A percentile compares a stretch with the other conserved stretches of the same genome.
These are phyloP conservation scores for Porites lutea DNA, from an alignment of 64 coral and sea anemone genomes.

Conservation along the genomic window DNA sequence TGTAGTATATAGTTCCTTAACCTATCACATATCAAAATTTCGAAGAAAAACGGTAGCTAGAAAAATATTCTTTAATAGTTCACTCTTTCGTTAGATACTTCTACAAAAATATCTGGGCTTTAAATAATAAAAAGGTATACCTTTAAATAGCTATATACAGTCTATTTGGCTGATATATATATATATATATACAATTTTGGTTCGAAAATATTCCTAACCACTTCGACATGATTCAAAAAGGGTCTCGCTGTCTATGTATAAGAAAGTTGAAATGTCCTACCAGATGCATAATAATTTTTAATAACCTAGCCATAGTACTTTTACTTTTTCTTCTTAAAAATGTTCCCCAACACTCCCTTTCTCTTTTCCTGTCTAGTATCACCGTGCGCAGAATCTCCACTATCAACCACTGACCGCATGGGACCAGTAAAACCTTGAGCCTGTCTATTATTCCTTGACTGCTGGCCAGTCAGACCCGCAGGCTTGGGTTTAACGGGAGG, in stretches of 20 bases:
- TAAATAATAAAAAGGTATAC: conserved; percentile 28
- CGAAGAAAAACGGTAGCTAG: background rate
- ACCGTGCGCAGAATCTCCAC: conserved; percentile 12
- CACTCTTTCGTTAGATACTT: background rate
- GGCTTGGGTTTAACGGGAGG: conserved; percentile 37
- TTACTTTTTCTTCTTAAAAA: conserved; percentile 56
- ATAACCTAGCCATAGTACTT: background rate
- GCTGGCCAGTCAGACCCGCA: background rate
- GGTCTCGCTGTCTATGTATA: background rate
- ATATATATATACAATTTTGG: background rate
- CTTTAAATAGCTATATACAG: conserved; percentile 16
- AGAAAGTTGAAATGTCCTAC: background rate
- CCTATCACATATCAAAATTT: background rate
- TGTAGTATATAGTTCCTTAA: no score
- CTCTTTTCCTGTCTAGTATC: conserved; percentile 20
- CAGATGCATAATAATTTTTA: background rate
- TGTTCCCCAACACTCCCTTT: conserved; percentile 39
- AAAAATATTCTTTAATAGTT: conserved; percentile 13
- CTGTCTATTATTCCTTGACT: background rate
- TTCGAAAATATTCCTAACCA: background rate
- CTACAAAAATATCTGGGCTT: background rate
- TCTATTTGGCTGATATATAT: background rate
- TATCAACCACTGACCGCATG: conserved; percentile 1
- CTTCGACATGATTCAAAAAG: background rate
- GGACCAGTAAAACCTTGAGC: background rate